Base-by-base conservation (phyloP, 2,888 invertebrate genomes). In the Steinernema carpocapsae region DNA sequence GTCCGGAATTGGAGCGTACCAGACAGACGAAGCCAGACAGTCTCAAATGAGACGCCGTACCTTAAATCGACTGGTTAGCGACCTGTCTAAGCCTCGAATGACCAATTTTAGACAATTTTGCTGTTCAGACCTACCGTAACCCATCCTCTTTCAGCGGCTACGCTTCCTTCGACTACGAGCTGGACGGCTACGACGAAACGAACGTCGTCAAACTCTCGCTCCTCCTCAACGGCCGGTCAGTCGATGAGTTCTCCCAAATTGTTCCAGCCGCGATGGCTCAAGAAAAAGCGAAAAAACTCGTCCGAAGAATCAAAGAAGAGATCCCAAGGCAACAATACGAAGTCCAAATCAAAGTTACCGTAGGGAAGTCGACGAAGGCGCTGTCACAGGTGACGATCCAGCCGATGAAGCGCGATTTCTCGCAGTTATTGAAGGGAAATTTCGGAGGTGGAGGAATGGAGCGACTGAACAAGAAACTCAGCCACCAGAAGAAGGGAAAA, bases 161-260 rank as follows among this genome's bases (percentile, higher is more conserved):
- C 89, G 97, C 95, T 0, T 90, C 94, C 88, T 95, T 95, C 87
- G 94, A 94, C 88, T 95, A 95, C 87, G 94, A 95, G 88, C 93
- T 94, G 87, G 89, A 91, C 84, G 96, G 94, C 0, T 97, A 93
- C 88, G 91, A 93, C 79, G 86, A 87, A 88, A 78, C 95, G 77
- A 90, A 92, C 76, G 90, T 97, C 83, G 92, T 93, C 0, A 94
- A 93, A 93, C 89, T 95, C 89, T 90, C 91, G 78, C 91, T 94
- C 85, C 86, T 92, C 72, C 89, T 97, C 37, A 97, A 97, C 88
- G 79, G 79, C 1, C 82, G 81, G 70, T 80, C 79, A 75, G 80
- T 83, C 19, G 76, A 81, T 59, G 86, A 86, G 72, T 84, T 86
- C 72, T 86, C 85, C 0, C 80, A 82, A 75, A 83, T 86, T 6